Base-by-base conservation (phyloP, 1,140 invertebrate genomes). In the Meloidogyne exigua region DNA sequence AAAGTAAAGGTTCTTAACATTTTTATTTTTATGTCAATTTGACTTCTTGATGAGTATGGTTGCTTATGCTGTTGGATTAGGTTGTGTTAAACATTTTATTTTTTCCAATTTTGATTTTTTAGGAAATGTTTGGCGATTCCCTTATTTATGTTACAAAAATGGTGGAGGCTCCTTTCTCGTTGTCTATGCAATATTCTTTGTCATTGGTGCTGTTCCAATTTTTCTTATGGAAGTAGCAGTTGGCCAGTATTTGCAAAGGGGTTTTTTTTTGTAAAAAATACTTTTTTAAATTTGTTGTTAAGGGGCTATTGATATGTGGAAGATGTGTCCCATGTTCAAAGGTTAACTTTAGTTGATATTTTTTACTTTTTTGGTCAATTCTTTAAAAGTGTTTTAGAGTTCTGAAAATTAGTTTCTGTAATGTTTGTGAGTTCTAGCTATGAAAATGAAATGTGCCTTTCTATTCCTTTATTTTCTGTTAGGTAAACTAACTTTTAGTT, bases 1-100 rank as follows among this genome's bases (percentile, higher is more conserved):
- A 49, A n/a, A 42, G 23, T 62, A 1, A 63, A 2, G 4, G 7
- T 12, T 25, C 2, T 23, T 62, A 21, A 71, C 18, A 57, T 44
- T 21, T n/a, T 28, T 76, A 85, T 72, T 80, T 86, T 62, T 73
- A 85, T 9, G 81, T 10, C 78, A 67, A 57, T 70, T 80, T 18
- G 78, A 82, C 39, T 82, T 82, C 49, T 65, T 82, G 28, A 87
- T 87, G 85, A 79, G 75, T 21, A 87, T 87, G 85, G 92, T 96
- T 57, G 93, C 94, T 13, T 95, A 94, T 88, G 94, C 93, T 21
- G 93, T 96, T 44, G 94, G 94, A 9, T 90, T 95, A 26, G 85
- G 85, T 84, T 62, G 5, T 69, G 1, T 21, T 32, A 68, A 79
- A 26, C 18, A 32, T 18, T 65, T 65, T 28, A 26, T 23, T 23